A percentile compares a stretch with the other conserved stretches of the same genome.
Conservation (phyloP, 2,113 vertebrate species). For the Athene noctua region DNA sequence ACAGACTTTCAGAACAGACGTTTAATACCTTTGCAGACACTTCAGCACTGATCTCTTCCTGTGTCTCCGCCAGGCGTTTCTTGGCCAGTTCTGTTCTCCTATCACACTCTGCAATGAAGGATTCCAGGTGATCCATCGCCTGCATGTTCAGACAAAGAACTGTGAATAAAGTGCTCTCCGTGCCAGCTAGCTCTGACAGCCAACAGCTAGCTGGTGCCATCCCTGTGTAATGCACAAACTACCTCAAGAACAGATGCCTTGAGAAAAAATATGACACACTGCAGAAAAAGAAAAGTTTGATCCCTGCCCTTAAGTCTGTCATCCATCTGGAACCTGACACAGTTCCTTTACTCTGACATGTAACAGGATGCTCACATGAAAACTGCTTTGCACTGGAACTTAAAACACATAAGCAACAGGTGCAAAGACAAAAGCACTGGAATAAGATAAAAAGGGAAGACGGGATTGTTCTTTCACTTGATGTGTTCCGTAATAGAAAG, state of each 20-base stretch:
- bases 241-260: background rate
- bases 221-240: background rate
- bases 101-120: constrained; percentile 97
- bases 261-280: background rate
- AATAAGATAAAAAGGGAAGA: background rate
- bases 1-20: background rate
- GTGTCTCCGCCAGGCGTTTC: constrained; percentile 96
- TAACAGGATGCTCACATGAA: background rate
- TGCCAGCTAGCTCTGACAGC: background rate
- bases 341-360: background rate
- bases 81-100: constrained; percentile 96
- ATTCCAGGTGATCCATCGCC: constrained; percentile 97
- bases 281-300: background rate
- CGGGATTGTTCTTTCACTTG: background rate
- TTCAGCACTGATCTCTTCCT: constrained; percentile 98
- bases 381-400: background rate
- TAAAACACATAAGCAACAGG: background rate
- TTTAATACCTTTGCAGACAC: constrained; percentile 91
- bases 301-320: background rate
- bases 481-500: background rate
- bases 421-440: background rate
- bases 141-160: constrained; percentile 53
- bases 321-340: background rate
- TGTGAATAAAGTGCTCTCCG: background rate
- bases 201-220: background rate